phyloP scores from a whole-genome alignment of 2,888 invertebrate genomes.

The Dascillus cervinus region DNA sequence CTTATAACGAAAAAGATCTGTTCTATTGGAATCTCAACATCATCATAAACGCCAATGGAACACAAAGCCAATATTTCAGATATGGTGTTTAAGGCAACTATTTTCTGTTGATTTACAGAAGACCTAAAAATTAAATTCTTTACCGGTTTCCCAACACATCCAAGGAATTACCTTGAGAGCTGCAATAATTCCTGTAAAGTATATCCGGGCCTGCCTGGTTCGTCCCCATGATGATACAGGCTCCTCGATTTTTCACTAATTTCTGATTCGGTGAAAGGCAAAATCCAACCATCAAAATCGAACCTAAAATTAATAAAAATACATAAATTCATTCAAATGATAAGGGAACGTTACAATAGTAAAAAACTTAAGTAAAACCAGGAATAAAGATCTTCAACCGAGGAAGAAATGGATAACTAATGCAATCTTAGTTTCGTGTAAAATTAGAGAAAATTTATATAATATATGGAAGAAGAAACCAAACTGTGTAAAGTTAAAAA shows the following conservation, averaged over 20 bases:
- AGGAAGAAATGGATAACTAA: too few species aligned
- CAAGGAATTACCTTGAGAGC: constrained; percentile 54
- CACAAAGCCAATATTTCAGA: constrained; percentile 69
- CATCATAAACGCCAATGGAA: constrained; percentile 69
- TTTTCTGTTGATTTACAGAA: constrained; percentile 74
- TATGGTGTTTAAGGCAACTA: constrained; percentile 69
- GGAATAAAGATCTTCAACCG: too few species aligned
- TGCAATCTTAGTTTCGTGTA: background rate
- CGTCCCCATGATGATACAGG: constrained; percentile 89
- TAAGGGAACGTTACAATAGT: too few species aligned
- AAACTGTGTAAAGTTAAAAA: background rate
- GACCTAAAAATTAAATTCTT: constrained; percentile 49
- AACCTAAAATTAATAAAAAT: constrained; percentile 46
- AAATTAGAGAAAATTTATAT: background rate
- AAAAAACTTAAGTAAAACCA: too few species aligned
- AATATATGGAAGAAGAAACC: background rate
- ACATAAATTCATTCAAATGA: too few species aligned
- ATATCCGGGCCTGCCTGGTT: constrained; percentile 86
- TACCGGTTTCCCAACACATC: too few species aligned
- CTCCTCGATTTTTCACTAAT: constrained; percentile 54
- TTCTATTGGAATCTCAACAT: constrained; percentile 66
- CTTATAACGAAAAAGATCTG: constrained; percentile 74
- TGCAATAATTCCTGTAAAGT: constrained; percentile 82
- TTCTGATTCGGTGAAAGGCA: constrained; percentile 62
- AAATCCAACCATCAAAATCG: constrained; percentile 70